Base-by-base conservation (phyloP, 1,140 invertebrate species). In the Notospermus geniculatus region DNA sequence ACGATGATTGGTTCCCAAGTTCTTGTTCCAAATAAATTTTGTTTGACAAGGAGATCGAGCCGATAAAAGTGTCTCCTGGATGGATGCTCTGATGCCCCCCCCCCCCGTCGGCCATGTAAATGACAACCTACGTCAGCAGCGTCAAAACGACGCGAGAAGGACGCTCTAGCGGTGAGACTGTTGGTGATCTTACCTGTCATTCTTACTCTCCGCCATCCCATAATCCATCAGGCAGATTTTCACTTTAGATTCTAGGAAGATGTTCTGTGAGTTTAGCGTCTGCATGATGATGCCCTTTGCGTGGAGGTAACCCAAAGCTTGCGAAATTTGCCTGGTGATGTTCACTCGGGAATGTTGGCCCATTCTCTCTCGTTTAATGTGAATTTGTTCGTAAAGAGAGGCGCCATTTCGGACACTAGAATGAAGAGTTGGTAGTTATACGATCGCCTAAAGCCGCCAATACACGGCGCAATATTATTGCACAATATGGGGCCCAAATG, bases 221-320 rank as follows among this genome's bases (percentile, higher is more conserved):
- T 80, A 81, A 63, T 84, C 83, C 63, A 84, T 72, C 5, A 83
- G 74, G 54, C 77, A 82, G 27, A 84, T 69, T 67, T 82, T 80
- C 23, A 82, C 82, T 65, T 80, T 77, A 1, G 74, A 73, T 61
- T 82, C 79, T 11, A 84, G 66, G 60, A 83, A 83, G 27, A 84
- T 75, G 56, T 84, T 84, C 53, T 74, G 73, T 5, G 82, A 78
- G 59, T 78, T 83, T 17, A 84, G 73, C 54, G 74, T 76, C 32
- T 73, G 69, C n/a, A 83, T 75, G 5, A 83, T 73, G 32, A 84
- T 82, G 13, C 76, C 80, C 62, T 82, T 83, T 32, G 82, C 81
- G 65, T 84, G 83, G 0, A 84, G 72, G 64, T 84, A 84, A 0
- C 82, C 81, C 74, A 84, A 79, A 1, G 77, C 80, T 55, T 79